A percentile compares a stretch with the other conserved stretches of the same genome.
phyloP scores from a whole-genome alignment of 1,140 invertebrate genomes.

The Solen grandis region DNA sequence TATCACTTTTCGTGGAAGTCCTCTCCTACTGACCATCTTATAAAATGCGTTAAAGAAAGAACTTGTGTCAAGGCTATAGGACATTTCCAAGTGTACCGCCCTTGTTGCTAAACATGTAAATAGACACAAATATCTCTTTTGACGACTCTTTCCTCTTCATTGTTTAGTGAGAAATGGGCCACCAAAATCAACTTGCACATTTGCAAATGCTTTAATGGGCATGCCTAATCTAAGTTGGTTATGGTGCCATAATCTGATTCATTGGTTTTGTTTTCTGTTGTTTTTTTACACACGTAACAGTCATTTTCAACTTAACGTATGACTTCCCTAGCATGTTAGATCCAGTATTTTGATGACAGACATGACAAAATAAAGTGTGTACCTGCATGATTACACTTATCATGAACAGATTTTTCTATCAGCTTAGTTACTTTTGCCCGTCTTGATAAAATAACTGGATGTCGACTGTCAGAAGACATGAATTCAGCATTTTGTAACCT shows the following conservation, averaged over 20 bases:
- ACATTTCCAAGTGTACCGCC: background rate
- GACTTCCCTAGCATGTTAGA: conserved; percentile 19
- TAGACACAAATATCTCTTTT: conserved; percentile 26
- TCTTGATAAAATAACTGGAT: background rate
- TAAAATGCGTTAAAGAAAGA: conserved; percentile 34
- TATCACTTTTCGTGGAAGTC: conserved; percentile 11
- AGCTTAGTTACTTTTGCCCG: conserved; percentile 2
- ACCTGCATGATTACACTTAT: conserved; percentile 2
- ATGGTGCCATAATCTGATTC: conserved; percentile 27
- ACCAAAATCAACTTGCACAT: conserved; percentile 3
- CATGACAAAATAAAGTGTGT: conserved; percentile 13
- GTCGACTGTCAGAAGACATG: background rate
- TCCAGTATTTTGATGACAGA: conserved; percentile 26
- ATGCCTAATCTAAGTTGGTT: conserved; percentile 13
- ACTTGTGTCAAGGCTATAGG: background rate
- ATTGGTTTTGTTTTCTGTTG: conserved; percentile 6
- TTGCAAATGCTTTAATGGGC: conserved; percentile 6
- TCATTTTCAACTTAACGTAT: conserved; percentile 6
- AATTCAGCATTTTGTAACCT: conserved; percentile 13
- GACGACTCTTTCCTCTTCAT: conserved; percentile 1
- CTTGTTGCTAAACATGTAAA: conserved; percentile 16
- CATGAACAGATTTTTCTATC: conserved; percentile 11
- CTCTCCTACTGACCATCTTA: conserved; percentile 25
- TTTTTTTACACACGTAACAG: conserved; percentile 9
- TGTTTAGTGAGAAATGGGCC: conserved; percentile 34